A percentile compares a stretch with the other conserved stretches of the same genome.
These are phyloP conservation scores for Triops longicaudatus DNA, from an alignment of 1,140 invertebrate species.

Conservation along the genomic window DNA sequence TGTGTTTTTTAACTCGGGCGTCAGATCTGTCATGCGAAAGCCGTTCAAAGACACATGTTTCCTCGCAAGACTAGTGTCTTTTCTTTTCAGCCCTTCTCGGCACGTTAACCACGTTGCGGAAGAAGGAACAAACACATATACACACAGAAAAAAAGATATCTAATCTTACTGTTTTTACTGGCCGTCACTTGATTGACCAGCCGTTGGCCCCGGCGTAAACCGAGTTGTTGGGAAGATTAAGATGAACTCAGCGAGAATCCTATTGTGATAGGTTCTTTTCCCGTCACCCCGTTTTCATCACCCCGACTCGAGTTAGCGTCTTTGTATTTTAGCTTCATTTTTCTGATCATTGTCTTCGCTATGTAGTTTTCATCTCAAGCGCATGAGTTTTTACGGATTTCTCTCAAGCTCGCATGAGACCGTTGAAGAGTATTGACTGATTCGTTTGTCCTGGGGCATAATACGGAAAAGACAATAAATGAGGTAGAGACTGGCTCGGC, in stretches of 20 bases:
- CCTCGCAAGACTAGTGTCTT: neutral
- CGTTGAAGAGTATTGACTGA: neutral
- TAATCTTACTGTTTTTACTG: neutral
- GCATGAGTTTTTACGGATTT: neutral
- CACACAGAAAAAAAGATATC: neutral
- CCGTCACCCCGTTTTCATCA: neutral
- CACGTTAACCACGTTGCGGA: neutral
- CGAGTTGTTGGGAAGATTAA: too few relatives aligned
- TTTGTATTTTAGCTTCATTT: neutral
- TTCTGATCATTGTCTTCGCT: too few relatives aligned
- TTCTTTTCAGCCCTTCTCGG: neutral
- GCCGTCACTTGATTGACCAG: neutral
- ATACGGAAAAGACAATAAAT: neutral
- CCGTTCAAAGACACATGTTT: neutral
- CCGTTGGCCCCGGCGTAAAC: neutral
- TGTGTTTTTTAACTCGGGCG: neutral
- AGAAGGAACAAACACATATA: too few relatives aligned
- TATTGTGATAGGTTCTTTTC: neutral
- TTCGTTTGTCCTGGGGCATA: neutral
- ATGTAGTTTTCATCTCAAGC: neutral
- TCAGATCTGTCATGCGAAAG: neutral
- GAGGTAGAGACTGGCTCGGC: neutral
- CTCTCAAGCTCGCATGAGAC: neutral
- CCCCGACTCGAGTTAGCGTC: neutral
- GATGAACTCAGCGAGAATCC: neutral